Base-by-base conservation (phyloP, 2,797 vertebrate genomes). In the Microhierax caerulescens region DNA sequence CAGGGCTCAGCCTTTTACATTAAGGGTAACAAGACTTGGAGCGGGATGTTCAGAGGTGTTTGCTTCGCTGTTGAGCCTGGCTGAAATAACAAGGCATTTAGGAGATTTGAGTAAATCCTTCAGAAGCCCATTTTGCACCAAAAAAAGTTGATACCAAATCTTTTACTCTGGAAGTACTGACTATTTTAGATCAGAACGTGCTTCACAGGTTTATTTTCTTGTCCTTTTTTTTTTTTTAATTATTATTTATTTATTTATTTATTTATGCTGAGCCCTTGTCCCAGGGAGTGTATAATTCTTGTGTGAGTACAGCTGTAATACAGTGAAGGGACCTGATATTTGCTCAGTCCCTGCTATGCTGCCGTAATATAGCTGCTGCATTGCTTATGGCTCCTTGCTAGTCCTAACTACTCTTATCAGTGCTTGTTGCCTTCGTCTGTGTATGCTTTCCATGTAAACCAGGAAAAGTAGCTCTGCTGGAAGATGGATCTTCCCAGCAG, bases 391-490 rank as follows among this genome's bases (percentile, higher is more conserved):
- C 48, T 88, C 21, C 28, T 60, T 93, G 56, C 74, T 67, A 21
- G 34, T 72, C 28, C 45, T 27, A 27, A 1, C 77, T 79, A 2
- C 64, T 88, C 85, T 93, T 95, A 92, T 93, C 57, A 7, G 48
- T 36, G 37, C 27, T 45, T 45, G 20, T 79, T 88, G 60, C 43
- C 30, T 77, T 91, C 76, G 30, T 80, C 87, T 88, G 17, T 36
- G 7, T 48, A 15, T 67, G 21, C 50, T 96, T 94, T 68, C 83
- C 80, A 61, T 39, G 73, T 88, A 92, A 94, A 93, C 59, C 54
- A 93, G 67, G 70, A 82, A 53, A 92, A 92, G 77, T 11, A 85
- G 54, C 65, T 95, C 73, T 61, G 56, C 64, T 95, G 88, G 74
- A 92, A 76, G 83, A 51, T 39, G 70, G 51, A 74, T 95, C 85